These are phyloP conservation scores for Todiramphus chloris DNA, from an alignment of 2,113 vertebrate species.

Conservation along the genomic window DNA sequence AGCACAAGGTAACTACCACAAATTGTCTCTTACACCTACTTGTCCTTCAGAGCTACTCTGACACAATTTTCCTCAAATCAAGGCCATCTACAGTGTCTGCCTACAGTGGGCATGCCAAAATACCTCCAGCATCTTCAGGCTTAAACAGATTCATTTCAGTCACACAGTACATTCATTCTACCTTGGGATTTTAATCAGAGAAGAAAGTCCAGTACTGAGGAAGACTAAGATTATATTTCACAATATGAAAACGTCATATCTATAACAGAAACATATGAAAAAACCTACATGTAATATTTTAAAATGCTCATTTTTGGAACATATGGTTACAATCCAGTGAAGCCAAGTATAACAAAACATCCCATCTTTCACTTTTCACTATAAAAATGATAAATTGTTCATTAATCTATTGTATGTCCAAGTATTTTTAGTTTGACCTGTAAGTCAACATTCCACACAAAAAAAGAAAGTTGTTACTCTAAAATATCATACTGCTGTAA, in stretches of 20 bases:
- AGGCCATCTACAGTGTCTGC: background rate
- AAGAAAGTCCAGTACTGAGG: background rate
- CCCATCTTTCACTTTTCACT: background rate
- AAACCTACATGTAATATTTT: background rate
- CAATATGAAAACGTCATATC: background rate
- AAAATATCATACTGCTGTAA: conserved; percentile 14
- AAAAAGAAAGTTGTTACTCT: conserved; percentile 3
- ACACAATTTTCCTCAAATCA: background rate
- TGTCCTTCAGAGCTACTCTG: background rate
- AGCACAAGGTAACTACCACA: background rate
- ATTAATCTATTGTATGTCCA: background rate
- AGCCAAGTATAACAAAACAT: conserved; percentile 1
- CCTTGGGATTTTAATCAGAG: background rate
- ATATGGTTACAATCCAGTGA: background rate
- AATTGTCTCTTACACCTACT: background rate
- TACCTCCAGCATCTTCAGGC: background rate
- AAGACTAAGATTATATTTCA: background rate
- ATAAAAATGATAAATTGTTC: conserved; percentile 22
- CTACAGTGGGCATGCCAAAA: fast-evolving
- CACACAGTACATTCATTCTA: background rate
- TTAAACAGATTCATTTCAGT: conserved; percentile 19
- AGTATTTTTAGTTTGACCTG: background rate
- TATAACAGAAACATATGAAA: background rate
- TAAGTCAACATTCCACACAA: background rate
- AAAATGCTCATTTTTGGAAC: background rate